Evolutionary conservation across 2,113 vertebrate species (phyloP).

Genomic region (Nothobranchius furzeri): DNA sequence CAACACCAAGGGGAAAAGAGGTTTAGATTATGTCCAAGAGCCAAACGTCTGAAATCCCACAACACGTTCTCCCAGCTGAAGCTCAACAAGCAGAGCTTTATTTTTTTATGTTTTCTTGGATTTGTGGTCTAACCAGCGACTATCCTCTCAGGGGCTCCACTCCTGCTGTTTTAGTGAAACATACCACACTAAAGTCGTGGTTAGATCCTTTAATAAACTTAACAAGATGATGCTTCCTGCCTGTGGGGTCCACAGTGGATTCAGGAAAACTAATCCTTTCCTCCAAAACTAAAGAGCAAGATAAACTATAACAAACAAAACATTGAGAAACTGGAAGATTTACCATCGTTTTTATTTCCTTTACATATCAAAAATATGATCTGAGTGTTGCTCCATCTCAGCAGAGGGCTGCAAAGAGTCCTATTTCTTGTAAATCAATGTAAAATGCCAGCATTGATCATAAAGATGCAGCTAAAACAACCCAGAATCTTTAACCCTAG

Average conservation of each 20-base stretch:
- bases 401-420: too few relatives aligned
- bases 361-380: too few relatives aligned
- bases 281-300: conserved; percentile 17
- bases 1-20: conserved; percentile 28
- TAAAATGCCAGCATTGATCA: neutral
- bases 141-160: conserved; percentile 20
- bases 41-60: conserved; percentile 36
- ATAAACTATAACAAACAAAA: neutral
- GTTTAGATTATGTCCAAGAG: conserved; percentile 56
- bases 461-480: neutral
- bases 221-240: conserved; percentile 42
- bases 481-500: too few relatives aligned
- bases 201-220: conserved; percentile 31
- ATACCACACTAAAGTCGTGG: conserved; percentile 27
- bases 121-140: conserved; percentile 51
- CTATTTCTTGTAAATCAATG: neutral
- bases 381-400: too few relatives aligned
- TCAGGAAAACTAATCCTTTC: conserved; percentile 49
- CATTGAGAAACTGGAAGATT: conserved; percentile 9
- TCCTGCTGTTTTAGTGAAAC: conserved; percentile 16
- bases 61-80: conserved; percentile 37
- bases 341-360: neutral
- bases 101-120: conserved; percentile 9
- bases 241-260: conserved; percentile 21
- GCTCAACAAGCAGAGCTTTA: conserved; percentile 13